Evolutionary conservation across 2,797 vertebrate species (phyloP).

Genomic region (Acanthiza pusilla): DNA sequence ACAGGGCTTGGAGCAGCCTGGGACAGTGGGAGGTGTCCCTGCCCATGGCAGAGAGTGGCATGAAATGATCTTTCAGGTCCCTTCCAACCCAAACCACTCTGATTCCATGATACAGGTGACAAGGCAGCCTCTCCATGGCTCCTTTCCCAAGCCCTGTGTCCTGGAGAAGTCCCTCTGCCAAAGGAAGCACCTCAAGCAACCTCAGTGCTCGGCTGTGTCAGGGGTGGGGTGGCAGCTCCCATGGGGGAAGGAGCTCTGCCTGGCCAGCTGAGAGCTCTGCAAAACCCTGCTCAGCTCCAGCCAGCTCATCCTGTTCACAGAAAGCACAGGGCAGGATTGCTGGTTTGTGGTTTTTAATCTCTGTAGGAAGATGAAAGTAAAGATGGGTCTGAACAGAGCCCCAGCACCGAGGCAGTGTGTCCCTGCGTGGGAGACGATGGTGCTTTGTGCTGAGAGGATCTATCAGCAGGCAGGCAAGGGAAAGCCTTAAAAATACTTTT

Average conservation of each 20-base stretch:
- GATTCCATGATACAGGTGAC: no score
- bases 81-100: not conserved
- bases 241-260: not conserved
- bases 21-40: not conserved
- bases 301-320: not conserved
- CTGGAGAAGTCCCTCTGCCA: not conserved
- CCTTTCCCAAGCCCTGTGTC: not conserved
- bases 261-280: not conserved
- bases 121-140: not conserved
- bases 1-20: fast-evolving
- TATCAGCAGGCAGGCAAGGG: not conserved
- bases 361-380: not conserved
- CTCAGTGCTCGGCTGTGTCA: not conserved
- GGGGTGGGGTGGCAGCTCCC: not conserved
- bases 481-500: not conserved
- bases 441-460: not conserved
- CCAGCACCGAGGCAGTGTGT: not conserved
- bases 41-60: not conserved
- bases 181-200: not conserved
- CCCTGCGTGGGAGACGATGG: fast-evolving
- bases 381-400: not conserved
- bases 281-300: not conserved
- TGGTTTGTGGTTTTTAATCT: not conserved
- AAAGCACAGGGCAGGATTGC: not conserved
- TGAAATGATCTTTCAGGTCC: fast-evolving